Evolutionary conservation across 2,888 invertebrate genomes (phyloP).

Genomic region (Empis stercorea): DNA sequence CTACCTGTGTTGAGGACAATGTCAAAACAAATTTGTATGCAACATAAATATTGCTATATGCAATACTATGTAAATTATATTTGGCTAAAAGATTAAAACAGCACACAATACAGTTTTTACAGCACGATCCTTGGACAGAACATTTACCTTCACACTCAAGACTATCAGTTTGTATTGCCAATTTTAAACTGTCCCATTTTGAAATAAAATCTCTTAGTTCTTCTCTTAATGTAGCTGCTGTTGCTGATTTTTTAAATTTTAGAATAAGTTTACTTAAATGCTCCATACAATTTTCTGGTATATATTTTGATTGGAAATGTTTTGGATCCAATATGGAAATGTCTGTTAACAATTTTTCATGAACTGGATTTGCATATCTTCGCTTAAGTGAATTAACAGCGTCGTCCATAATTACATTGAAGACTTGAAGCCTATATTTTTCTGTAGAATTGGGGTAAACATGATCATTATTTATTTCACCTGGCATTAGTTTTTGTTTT

Average conservation of each 20-base stretch:
- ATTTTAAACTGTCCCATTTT: background rate
- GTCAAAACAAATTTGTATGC: constrained; percentile 1
- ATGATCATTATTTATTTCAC: background rate
- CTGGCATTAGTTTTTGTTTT: background rate
- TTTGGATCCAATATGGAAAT: background rate
- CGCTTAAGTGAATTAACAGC: background rate
- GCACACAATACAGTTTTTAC: background rate
- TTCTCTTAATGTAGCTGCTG: background rate
- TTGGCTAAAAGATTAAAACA: background rate
- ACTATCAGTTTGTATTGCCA: background rate
- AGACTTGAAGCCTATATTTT: background rate
- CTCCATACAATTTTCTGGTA: background rate
- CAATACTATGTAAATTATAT: background rate
- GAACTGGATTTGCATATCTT: background rate
- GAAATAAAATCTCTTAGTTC: background rate
- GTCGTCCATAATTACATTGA: background rate
- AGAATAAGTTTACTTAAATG: background rate
- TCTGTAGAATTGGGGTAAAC: background rate
- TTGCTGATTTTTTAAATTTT: background rate
- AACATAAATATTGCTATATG: constrained; percentile 1
- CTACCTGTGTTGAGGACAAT: background rate
- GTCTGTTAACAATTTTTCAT: background rate
- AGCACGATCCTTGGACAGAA: background rate
- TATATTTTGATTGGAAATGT: background rate
- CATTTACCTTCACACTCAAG: background rate